Percentiles rank a stretch among this genome's conserved stretches.
Evolutionary conservation across 2,888 invertebrate species (phyloP).

Genomic region (Drosophila limbata): DNA sequence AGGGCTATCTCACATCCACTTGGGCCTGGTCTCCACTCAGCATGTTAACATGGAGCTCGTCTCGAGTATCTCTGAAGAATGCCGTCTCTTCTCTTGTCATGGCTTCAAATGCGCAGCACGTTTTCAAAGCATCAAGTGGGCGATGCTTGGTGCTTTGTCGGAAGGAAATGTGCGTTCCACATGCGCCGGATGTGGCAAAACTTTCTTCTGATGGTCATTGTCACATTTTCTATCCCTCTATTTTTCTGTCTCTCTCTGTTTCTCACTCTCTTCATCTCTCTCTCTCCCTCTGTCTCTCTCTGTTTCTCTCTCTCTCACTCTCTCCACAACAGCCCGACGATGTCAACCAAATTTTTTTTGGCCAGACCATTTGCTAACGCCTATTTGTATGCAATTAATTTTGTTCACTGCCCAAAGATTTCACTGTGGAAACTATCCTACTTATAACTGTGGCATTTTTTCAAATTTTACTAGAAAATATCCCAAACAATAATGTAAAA

Average conservation of each 20-base stretch:
- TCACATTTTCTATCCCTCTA: conserved; percentile 23
- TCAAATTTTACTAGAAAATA: no score
- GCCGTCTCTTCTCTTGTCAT: conserved; percentile 1
- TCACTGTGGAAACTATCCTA: no score
- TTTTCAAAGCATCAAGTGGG: conserved; percentile 31
- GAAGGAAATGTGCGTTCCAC: conserved; percentile 45
- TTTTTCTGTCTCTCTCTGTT: neutral
- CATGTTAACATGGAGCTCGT: conserved; percentile 17
- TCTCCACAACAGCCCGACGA: neutral
- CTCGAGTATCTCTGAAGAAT: conserved; percentile 25
- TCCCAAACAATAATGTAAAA: no score
- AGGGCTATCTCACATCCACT: conserved; percentile 1
- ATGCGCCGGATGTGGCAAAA: conserved; percentile 38
- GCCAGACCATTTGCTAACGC: conserved; percentile 38
- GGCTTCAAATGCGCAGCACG: conserved; percentile 41
- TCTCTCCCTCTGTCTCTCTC: neutral
- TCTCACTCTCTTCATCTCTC: neutral
- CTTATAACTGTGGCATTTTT: no score
- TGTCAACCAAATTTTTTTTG: conserved; percentile 33
- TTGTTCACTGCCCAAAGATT: conserved; percentile 39
- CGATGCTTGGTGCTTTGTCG: conserved; percentile 9
- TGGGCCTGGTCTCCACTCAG: conserved; percentile 3
- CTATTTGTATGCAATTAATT: conserved; percentile 78
- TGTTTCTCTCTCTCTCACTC: neutral
- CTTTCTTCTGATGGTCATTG: conserved; percentile 43